Conservation (phyloP, 2,113 vertebrate species). For the Nymphicus hollandicus region DNA sequence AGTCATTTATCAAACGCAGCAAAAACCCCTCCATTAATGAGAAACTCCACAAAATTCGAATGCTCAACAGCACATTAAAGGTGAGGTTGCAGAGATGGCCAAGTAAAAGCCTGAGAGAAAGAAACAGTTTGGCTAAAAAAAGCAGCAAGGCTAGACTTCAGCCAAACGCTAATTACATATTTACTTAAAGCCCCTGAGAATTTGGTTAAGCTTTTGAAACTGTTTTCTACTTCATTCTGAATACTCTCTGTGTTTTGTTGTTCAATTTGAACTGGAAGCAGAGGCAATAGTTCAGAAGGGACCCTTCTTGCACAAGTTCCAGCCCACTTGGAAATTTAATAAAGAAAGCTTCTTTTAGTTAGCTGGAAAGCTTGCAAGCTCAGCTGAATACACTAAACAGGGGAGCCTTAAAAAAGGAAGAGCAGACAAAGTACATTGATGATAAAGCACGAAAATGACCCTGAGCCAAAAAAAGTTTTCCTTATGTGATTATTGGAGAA, state of each 20-base stretch:
- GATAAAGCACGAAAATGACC: conserved; percentile 12
- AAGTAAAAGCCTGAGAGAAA: neutral
- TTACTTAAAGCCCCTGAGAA: neutral
- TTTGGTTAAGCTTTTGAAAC: neutral
- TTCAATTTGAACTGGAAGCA: neutral
- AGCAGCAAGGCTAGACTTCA: neutral
- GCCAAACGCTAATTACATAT: neutral
- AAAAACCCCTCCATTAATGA: conserved; percentile 92
- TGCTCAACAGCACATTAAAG: conserved; percentile 95
- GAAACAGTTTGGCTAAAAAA: neutral
- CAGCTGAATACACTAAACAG: neutral
- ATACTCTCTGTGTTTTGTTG: neutral
- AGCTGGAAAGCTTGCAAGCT: conserved; percentile 4
- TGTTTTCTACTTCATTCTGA: neutral
- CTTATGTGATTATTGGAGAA: neutral
- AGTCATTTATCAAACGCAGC: conserved; percentile 92
- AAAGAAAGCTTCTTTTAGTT: neutral
- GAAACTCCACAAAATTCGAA: conserved; percentile 89
- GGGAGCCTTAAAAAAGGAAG: neutral
- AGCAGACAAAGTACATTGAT: neutral
- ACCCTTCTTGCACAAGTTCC: neutral
- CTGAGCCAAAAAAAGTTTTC: conserved; percentile 44
- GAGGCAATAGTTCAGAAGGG: conserved; percentile 4
- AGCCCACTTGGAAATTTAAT: conserved; percentile 37
- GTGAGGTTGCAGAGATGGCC: conserved; percentile 64